Evolutionary conservation across 2,888 invertebrate genomes (phyloP).

Genomic region (Sinotaia quadrata): DNA sequence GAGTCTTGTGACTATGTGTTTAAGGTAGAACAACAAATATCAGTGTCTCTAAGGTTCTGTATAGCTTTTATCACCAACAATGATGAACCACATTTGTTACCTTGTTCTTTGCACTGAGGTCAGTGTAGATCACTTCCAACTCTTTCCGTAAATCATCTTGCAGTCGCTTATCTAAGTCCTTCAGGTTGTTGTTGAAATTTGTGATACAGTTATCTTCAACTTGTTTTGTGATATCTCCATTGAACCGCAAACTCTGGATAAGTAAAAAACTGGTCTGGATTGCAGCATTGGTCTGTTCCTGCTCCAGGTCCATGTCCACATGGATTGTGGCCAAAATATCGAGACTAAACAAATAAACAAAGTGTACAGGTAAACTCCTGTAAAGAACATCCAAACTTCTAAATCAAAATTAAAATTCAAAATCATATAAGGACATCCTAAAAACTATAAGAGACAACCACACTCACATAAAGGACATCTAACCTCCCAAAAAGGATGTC

Average conservation of each 20-base stretch:
- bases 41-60: too few relatives aligned
- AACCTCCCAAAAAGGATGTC: too few relatives aligned
- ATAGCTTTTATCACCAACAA: too few relatives aligned
- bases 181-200: slow-evolving; percentile 33
- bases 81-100: slow-evolving; percentile 44
- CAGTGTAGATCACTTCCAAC: slow-evolving; percentile 58
- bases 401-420: too few relatives aligned
- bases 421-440: too few relatives aligned
- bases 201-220: slow-evolving; percentile 47
- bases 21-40: too few relatives aligned
- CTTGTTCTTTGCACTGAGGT: slow-evolving; percentile 65
- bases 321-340: slow-evolving; percentile 63
- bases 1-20: too few relatives aligned
- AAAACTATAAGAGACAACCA: too few relatives aligned
- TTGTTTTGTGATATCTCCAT: slow-evolving; percentile 59
- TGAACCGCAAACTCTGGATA: slow-evolving; percentile 55
- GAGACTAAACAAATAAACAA: slow-evolving; percentile 48
- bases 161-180: slow-evolving; percentile 55
- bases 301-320: slow-evolving; percentile 65
- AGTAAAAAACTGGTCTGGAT: slow-evolving; percentile 53
- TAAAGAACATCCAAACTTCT: too few relatives aligned
- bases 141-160: slow-evolving; percentile 60
- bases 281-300: slow-evolving; percentile 62
- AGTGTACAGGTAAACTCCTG: too few relatives aligned
- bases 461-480: too few relatives aligned